Evolutionary conservation across 2,797 vertebrate species (phyloP), one percentile per base, ranked within the genome.

Genomic region (Etheostoma nigrum): DNA sequence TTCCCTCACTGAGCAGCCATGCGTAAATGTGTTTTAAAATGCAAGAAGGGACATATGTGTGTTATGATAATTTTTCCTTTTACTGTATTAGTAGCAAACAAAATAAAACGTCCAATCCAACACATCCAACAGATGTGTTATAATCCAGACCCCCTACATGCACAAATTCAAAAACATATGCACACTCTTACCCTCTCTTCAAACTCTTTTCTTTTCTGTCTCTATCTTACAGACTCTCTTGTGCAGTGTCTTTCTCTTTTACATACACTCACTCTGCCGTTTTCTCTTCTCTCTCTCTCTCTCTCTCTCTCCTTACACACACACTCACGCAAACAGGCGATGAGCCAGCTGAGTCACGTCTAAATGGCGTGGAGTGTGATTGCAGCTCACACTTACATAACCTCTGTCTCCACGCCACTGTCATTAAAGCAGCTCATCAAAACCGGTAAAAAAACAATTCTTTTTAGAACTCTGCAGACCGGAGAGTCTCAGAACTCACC

Each of bases 351-450:
- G 93, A 94, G 92, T 95, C 94, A 95, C 80, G 79, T 94, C 92
- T 94, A 89, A 94, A 90, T 93, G 88, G 92, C 85, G 85, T 90
- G 86, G 91, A 93, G 88, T 86, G 88, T 61, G 87, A 92, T 88
- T 90, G 92, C 82, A 90, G 82, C 88, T 93, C 92, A 93, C 92
- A 93, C 92, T 95, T 94, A 94, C 94, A 95, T 95, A 95, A 95
- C 93, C 92, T 87, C 85, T 84, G 90, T 94, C 89, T 93, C 90
- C 88, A 93, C 89, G 85, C 88, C 86, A 88, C 86, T 91, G 91
- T 93, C 89, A 92, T 94, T 93, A 92, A 68, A 79, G 82, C 79
- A 80, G 78, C 84, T 84, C 84, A 74, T 82, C 82, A 89, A 85
- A 90, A 88, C 71, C 55, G 74, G 64, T 58, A 62, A 87, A 92